Percentiles rank a stretch among this genome's conserved stretches.
phyloP scores from a whole-genome alignment of 2,888 invertebrate genomes.

The Trissonchulus latispiculum region DNA sequence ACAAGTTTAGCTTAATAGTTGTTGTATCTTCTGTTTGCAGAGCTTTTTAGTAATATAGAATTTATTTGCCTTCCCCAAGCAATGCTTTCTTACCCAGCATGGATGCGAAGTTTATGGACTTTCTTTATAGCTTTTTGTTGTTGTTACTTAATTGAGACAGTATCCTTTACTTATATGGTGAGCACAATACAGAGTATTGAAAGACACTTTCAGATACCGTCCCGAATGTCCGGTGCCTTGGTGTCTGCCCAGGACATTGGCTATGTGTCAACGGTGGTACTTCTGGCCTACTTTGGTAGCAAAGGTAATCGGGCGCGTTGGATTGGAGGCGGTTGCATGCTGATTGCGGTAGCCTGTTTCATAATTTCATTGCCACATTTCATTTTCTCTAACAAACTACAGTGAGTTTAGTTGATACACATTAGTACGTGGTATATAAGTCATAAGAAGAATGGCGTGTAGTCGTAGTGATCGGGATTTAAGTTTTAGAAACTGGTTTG shows the following conservation, averaged over 20 bases:
- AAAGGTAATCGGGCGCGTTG: slow-evolving; percentile 22
- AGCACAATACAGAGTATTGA: slow-evolving; percentile 34
- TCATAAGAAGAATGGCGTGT: too few relatives aligned
- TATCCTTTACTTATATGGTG: slow-evolving; percentile 43
- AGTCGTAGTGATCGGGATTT: too few relatives aligned
- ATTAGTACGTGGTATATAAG: too few relatives aligned
- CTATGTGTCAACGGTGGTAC: slow-evolving; percentile 18
- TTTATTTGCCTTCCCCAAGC: too few relatives aligned
- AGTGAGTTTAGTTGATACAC: too few relatives aligned
- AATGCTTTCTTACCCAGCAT: too few relatives aligned
- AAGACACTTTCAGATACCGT: slow-evolving; percentile 22
- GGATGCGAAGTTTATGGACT: too few relatives aligned
- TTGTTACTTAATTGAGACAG: slow-evolving; percentile 42
- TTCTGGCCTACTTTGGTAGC: slow-evolving; percentile 21
- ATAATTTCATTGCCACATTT: slow-evolving; percentile 14
- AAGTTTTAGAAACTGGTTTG: too few relatives aligned
- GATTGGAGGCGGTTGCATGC: slow-evolving; percentile 23
- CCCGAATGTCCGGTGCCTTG: slow-evolving; percentile 18
- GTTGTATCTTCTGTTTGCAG: too few relatives aligned
- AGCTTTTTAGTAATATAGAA: too few relatives aligned
- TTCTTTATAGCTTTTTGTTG: slow-evolving; percentile 37
- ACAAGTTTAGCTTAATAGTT: too few relatives aligned
- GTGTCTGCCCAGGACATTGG: slow-evolving; percentile 21
- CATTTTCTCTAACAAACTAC: too few relatives aligned
- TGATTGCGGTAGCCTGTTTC: slow-evolving; percentile 20